phyloP scores from a whole-genome alignment of 2,888 invertebrate species.

The Kuschelorhynchus macadamiae region DNA sequence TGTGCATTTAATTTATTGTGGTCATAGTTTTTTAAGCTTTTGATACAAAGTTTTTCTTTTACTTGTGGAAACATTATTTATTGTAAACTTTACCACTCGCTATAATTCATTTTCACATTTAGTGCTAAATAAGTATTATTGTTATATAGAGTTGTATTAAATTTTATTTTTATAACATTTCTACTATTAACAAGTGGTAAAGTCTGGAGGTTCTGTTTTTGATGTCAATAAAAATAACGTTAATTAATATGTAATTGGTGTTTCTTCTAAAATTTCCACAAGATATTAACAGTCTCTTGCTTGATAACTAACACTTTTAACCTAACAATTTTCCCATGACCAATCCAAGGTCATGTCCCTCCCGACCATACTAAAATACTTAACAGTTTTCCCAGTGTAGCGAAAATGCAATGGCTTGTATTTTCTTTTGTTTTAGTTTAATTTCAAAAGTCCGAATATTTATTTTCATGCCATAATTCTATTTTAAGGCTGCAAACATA shows the following conservation, averaged over 20 bases:
- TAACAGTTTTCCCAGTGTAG: too few species aligned
- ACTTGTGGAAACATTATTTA: constrained; percentile 1
- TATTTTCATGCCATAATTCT: too few species aligned
- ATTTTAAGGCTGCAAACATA: too few species aligned
- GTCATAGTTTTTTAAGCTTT: constrained; percentile 9
- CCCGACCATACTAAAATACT: too few species aligned
- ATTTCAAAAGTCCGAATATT: too few species aligned
- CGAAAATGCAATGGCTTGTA: neutral
- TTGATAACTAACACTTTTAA: constrained; percentile 26
- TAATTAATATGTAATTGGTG: constrained; percentile 2
- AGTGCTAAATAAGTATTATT: constrained; percentile 1
- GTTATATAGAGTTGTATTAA: constrained; percentile 12
- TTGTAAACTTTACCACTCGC: constrained; percentile 41
- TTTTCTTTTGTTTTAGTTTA: too few species aligned
- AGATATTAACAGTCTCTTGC: neutral
- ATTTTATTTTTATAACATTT: constrained; percentile 31
- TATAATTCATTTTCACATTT: constrained; percentile 11
- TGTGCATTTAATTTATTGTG: constrained; percentile 9
- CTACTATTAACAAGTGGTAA: constrained; percentile 35
- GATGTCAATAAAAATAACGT: constrained; percentile 8
- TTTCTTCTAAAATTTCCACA: constrained; percentile 12
- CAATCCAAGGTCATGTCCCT: too few species aligned
- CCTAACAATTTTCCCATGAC: constrained; percentile 29
- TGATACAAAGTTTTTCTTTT: constrained; percentile 21
- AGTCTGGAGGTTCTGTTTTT: constrained; percentile 24